Evolutionary conservation across 2,797 vertebrate species (phyloP).

Genomic region (Rhynchonycteris naso): DNA sequence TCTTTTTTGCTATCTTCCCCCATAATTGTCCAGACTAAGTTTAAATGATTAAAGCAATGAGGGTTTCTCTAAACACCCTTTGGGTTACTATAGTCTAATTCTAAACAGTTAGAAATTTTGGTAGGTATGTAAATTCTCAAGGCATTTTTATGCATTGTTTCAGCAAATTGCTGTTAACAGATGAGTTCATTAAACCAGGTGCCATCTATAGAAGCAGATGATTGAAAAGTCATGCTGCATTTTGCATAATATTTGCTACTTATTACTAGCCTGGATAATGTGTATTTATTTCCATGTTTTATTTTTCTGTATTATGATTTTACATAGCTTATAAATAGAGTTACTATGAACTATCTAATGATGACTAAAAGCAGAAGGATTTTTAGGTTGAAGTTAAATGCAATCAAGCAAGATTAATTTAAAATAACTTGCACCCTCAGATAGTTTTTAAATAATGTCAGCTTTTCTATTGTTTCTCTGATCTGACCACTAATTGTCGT

Average conservation of each 20-base stretch:
- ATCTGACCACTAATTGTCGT: constrained; percentile 71
- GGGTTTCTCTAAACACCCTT: neutral
- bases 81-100: neutral
- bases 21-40: neutral
- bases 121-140: neutral
- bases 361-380: constrained; percentile 71
- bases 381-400: constrained; percentile 61
- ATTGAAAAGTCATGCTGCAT: constrained; percentile 53
- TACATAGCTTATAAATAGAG: constrained; percentile 63
- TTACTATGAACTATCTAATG: constrained; percentile 43
- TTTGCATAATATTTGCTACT: constrained; percentile 26
- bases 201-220: neutral
- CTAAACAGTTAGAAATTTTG: constrained; percentile 2
- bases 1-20: neutral
- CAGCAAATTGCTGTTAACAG: constrained; percentile 32
- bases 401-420: constrained; percentile 78
- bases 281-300: constrained; percentile 36
- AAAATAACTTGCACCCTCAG: constrained; percentile 63
- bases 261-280: constrained; percentile 52
- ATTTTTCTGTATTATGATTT: constrained; percentile 55
- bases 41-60: neutral
- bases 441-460: constrained; percentile 67
- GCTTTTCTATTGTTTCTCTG: constrained; percentile 51
- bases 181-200: constrained; percentile 44
- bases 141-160: neutral